Percentiles rank a stretch among this genome's conserved stretches.
Evolutionary conservation across 2,113 vertebrate genomes (phyloP).

Genomic region (Phylloscopus trochiloides): DNA sequence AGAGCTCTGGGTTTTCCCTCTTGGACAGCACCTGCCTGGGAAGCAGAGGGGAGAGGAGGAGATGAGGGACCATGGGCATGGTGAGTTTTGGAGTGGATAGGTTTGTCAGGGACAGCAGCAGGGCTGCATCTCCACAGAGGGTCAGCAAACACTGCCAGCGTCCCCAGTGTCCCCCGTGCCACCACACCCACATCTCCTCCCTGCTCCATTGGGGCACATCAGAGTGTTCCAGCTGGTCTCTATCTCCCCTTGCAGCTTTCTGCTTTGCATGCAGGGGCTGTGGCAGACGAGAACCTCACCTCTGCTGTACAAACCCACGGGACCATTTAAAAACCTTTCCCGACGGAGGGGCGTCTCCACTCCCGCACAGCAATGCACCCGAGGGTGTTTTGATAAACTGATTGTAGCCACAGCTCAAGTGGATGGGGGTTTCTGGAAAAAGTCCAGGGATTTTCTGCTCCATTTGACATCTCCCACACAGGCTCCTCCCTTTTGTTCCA

Average conservation of each 20-base stretch:
- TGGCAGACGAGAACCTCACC: not conserved
- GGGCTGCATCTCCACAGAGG: not conserved
- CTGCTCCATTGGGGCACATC: fast-evolving
- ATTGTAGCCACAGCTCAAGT: slow-evolving; percentile 38
- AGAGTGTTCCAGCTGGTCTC: not conserved
- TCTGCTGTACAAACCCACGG: not conserved
- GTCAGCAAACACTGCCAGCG: not conserved
- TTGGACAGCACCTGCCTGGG: fast-evolving
- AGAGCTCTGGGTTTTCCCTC: not conserved
- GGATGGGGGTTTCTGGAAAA: slow-evolving; percentile 54
- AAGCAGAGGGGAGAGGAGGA: not conserved
- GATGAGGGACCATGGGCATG: fast-evolving
- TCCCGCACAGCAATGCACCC: not conserved
- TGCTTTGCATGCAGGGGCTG: not conserved
- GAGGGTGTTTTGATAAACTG: slow-evolving; percentile 58
- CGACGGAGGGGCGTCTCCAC: fast-evolving
- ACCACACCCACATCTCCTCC: not conserved
- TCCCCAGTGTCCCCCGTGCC: not conserved
- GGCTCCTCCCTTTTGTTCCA: slow-evolving; percentile 17
- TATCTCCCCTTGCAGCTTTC: not conserved
- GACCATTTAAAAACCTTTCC: not conserved
- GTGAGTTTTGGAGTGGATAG: not conserved
- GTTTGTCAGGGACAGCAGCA: not conserved
- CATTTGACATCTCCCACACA: slow-evolving; percentile 34
- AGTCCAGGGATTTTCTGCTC: slow-evolving; percentile 47